Evolutionary conservation across 1,140 invertebrate genomes (phyloP).

Genomic region (Orius insidiosus): DNA sequence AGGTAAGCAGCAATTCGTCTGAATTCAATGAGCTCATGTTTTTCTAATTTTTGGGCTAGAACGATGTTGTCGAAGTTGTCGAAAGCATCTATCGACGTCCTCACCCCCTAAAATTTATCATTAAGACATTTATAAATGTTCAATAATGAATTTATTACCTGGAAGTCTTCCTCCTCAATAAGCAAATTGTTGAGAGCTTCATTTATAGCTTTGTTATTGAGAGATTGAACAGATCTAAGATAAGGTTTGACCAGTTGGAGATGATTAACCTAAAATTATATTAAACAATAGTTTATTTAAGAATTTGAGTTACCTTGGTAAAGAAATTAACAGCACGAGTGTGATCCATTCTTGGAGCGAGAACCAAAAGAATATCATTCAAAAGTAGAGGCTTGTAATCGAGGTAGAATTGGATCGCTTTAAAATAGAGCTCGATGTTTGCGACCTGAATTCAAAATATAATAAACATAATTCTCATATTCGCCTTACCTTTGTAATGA

Average conservation of each 20-base stretch:
- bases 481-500: constrained; percentile 95
- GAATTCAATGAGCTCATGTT: constrained; percentile 97
- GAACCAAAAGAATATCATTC: constrained; percentile 87
- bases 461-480: too few species aligned
- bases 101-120: too few species aligned
- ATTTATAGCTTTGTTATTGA: constrained; percentile 98
- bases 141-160: constrained; percentile 27
- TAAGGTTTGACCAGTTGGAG: constrained; percentile 95
- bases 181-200: constrained; percentile 92
- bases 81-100: constrained; percentile 95
- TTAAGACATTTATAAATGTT: neutral
- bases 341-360: constrained; percentile 95
- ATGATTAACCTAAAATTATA: too few species aligned
- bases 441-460: too few species aligned
- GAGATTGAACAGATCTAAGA: constrained; percentile 85
- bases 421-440: constrained; percentile 98
- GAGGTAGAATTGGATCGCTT: constrained; percentile 96
- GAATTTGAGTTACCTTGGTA: too few species aligned
- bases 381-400: constrained; percentile 92
- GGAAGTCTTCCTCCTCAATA: constrained; percentile 96
- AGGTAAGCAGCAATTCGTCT: constrained; percentile 95
- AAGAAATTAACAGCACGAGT: constrained; percentile 61
- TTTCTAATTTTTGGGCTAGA: constrained; percentile 89
- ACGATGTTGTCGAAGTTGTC: constrained; percentile 99
- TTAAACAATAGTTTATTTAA: constrained; percentile 8